Evolutionary conservation across 2,797 vertebrate species (phyloP), one percentile per base, ranked within the genome.

Genomic region (Sardinella longiceps): DNA sequence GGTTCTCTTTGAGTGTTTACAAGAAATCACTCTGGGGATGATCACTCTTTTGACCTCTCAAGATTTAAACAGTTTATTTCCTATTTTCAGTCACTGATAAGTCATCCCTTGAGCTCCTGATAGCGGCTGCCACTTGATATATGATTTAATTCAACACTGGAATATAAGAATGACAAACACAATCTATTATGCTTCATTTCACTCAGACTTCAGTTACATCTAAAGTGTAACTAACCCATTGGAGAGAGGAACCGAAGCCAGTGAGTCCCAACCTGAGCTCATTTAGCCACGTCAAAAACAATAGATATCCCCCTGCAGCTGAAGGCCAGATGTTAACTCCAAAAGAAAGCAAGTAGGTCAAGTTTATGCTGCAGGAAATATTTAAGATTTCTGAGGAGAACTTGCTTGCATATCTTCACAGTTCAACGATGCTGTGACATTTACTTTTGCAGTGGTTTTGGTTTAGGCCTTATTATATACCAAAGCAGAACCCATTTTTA

Each of bases 321-420:
- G 85, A 88, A 66, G 85, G 14, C 81, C 87, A 89, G 84, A 91
- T 91, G 85, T 86, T 74, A 53, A 83, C 80, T 81, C 58, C 81
- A 83, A 85, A 83, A 80, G 10, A 83, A 80, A 33, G 70, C 84
- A 80, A 81, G 1, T 53, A 81, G 81, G 50, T 48, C 33, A 46
- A 82, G 82, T 85, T 87, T 46, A 66, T 87, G 43, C 83, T 77
- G 80, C 53, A 85, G 84, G 83, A 84, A 85, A 89, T 88, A 88
- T 84, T 81, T 33, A 60, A 51, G 80, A 86, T 89, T 85, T 84
- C 20, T 82, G 81, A 80, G 70, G 80, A 77, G 50, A 83, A 81
- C 80, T 81, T 63, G 66, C 37, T 7, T 66, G 18, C 45, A 80
- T 39, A 74, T 74, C 14, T 1, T 33, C 14, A 74, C 14, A 74